phyloP scores from a whole-genome alignment of 2,113 vertebrate genomes.

The Alexandromys fortis region DNA sequence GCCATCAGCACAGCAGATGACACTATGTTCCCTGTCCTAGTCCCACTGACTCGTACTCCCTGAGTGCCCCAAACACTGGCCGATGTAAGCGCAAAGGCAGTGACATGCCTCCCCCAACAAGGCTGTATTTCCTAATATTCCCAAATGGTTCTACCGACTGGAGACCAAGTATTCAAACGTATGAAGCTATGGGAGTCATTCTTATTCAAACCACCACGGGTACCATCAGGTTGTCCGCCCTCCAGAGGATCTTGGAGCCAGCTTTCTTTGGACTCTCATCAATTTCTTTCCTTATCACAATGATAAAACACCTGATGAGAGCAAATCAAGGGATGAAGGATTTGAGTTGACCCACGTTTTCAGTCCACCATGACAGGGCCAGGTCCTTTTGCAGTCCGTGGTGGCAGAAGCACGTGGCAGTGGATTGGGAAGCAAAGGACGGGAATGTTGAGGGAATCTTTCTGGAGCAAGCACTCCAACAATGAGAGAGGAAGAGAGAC shows the following conservation, averaged over 20 bases:
- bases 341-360: too few relatives aligned
- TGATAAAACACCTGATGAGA: neutral
- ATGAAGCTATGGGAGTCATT: neutral
- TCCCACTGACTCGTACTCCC: neutral
- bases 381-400: neutral
- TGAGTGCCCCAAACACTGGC: neutral
- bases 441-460: neutral
- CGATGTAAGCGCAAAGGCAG: neutral
- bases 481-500: neutral
- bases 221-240: too few relatives aligned
- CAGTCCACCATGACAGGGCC: neutral
- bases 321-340: neutral
- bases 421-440: neutral
- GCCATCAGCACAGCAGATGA: neutral
- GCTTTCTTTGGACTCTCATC: neutral
- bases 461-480: neutral
- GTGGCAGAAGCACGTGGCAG: neutral
- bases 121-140: neutral
- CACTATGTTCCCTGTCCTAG: neutral
- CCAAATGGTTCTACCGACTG: neutral
- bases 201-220: neutral
- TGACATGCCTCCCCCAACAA: neutral
- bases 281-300: neutral
- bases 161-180: neutral
- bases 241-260: neutral